Base-by-base conservation (phyloP, 2,888 invertebrate species). In the Melitaea athalia region DNA sequence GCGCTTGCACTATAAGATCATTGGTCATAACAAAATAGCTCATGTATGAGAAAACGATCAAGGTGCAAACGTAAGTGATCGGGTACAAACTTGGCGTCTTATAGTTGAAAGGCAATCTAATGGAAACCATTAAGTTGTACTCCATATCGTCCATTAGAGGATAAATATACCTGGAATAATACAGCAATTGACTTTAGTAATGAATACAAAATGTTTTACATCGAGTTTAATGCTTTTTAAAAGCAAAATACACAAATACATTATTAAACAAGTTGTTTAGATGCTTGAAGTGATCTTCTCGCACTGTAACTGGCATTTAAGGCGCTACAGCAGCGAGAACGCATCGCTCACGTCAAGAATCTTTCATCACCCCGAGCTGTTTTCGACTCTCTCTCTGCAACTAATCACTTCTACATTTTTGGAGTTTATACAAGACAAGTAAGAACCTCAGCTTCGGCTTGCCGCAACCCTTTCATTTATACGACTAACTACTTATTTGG, bases 1-100 rank as follows among this genome's bases (percentile, higher is more conserved):
- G 83, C 0, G 85, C 82, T 69, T 89, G 89, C 81, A 88, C 82
- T 1, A 82, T 83, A 1, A 89, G 73, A 55, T 90, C 89, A 0
- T 85, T 88, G 7, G 85, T 78, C 86, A 91, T 90, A 43, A 91
- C 86, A 64, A 87, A 88, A 71, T 85, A 84, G 0, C 89, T 81
- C n/a, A 83, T 77, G 68, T 86, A 91, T 3, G 77, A 74, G 68
- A 91, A 89, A 0, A 83, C 77, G 5, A 85, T 65, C 43, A 84
- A 67, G 1, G 84, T 80, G 0, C 73, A 10, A 0, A 82, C 60
- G 64, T 91, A 91, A 0, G 81, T 78, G 1, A 81, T 10, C 0
- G 83, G 74, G 70, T 91, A 91, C 1, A 75, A 59, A 0, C 10
- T 6, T 0, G 82, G 78, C 0, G 79, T 80, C 59, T 74, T 70